Base-by-base conservation (phyloP, 1,140 invertebrate genomes). In the Papilio dardanus region DNA sequence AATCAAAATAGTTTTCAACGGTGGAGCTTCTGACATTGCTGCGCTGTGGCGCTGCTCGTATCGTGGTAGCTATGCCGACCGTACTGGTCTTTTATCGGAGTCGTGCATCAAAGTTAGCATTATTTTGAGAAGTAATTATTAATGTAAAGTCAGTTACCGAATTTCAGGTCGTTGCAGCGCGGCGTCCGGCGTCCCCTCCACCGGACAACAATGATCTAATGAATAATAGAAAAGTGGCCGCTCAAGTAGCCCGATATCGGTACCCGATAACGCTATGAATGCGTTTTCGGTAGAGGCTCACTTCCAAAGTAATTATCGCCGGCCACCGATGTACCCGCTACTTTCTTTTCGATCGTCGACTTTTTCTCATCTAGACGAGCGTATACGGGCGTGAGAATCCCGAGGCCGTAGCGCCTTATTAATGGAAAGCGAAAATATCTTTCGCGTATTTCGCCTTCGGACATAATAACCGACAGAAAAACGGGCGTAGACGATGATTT, bases 81-180 rank as follows among this genome's bases (percentile, higher is more conserved):
- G 81, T 89, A 91, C 88, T 69, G 40, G 71, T 69, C 65, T 71
- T 50, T 87, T 92, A 93, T 93, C 91, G 19, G 3, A 78, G 80
- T 93, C 91, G 90, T 93, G 91, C 75, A 92, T 92, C 90, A 68
- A 76, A 88, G 74, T 90, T 90, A 89, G 89, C 79, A 93, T 92
- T 93, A 93, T 93, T 91, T 46, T 46, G 42, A 46, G 42, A 46
- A 46, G 54, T 73, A 93, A 93, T 93, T 93, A 93, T 93, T 91
- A 93, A 93, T 91, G 87, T 91, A 86, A 81, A 87, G 83, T 83
- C 83, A 82, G 88, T 90, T 88, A 91, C 90, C 88, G 90, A 92
- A 92, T 91, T 92, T 92, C 89, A 86, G 89, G 81, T 82, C 84
- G 82, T 76, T 81, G 81, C 84, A 88, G 81, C 78, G 84, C 85